Base-by-base conservation (phyloP, 2,797 vertebrate genomes). In the Oryzias sinensis region DNA sequence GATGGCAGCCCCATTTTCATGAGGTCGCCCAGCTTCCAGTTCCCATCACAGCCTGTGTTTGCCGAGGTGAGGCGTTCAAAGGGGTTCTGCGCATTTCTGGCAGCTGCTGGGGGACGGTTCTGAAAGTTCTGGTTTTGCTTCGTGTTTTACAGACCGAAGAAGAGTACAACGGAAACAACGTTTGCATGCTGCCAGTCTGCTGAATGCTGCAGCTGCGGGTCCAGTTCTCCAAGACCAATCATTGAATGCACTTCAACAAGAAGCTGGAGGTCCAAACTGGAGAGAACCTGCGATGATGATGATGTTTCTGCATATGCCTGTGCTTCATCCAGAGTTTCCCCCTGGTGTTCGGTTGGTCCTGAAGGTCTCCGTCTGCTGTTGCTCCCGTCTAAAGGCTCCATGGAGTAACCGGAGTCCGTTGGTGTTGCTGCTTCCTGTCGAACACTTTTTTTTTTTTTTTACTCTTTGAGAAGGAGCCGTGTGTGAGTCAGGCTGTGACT, bases 1-100 rank as follows among this genome's bases (percentile, higher is more conserved):
- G 33, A 37, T 37, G 94, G 93, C 0, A 98, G 95, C 73, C 97
- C 97, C 43, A 96, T 99, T 76, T 99, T 97, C 77, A 99, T 99
- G 94, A 93, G 92, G 0, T 56, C 90, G 0, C 84, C 94, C 0
- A 68, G 89, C 27, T 99, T 98, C 86, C 88, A 83, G 62, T 97
- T 92, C 86, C 94, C 94, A 33, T 87, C 93, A 0, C 95, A 91
- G 0, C 95, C 96, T 0, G 89, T 93, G 0, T 97, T 96, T 62
- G 89, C 90, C 0, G 95, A 97, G 93, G 97, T 97, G 63, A 81
- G 88, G 8, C 5, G 33, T 3, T 11, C 11, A 11, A 37, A 13
- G 4, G 4, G 11, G 33, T 37, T 37, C 33, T 37, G 33, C 33
- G 11, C 33, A 4, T 37, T 37, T 37, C 2, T 37, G 33, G 33